A percentile compares a stretch with the other conserved stretches of the same genome.
Evolutionary conservation across 1,140 invertebrate species (phyloP).

Genomic region (Drosophila busckii): DNA sequence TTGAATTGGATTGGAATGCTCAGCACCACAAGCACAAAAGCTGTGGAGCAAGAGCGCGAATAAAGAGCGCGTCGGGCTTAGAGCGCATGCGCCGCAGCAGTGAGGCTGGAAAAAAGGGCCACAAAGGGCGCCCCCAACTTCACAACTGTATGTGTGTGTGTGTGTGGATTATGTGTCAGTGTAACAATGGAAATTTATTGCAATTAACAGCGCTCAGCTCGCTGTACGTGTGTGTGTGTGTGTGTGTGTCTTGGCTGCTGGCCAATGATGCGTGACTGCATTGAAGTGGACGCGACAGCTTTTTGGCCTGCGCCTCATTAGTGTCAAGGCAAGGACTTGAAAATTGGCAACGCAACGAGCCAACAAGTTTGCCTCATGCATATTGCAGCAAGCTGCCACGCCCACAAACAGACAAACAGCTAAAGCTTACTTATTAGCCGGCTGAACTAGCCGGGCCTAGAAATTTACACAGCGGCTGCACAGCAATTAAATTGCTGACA

Average conservation of each 20-base stretch:
- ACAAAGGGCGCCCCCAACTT: too few species aligned
- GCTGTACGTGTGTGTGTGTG: conserved; percentile 8
- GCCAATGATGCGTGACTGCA: conserved; percentile 25
- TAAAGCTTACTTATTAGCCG: conserved; percentile 20
- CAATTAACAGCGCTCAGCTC: conserved; percentile 31
- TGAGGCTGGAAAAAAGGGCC: conserved; percentile 48
- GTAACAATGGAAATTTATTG: conserved; percentile 65
- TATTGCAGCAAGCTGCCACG: conserved; percentile 48
- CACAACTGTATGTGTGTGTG: too few species aligned
- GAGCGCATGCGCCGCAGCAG: conserved; percentile 63
- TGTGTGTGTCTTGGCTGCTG: neutral
- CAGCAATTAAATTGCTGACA: conserved; percentile 17
- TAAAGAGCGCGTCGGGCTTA: conserved; percentile 18
- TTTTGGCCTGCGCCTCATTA: conserved; percentile 49
- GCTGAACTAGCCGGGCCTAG: conserved; percentile 32
- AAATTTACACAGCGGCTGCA: conserved; percentile 32
- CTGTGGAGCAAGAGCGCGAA: conserved; percentile 6
- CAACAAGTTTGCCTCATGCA: conserved; percentile 48
- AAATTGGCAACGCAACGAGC: conserved; percentile 59
- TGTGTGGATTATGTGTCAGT: conserved; percentile 60
- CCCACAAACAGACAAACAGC: conserved; percentile 27
- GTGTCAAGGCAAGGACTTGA: conserved; percentile 66
- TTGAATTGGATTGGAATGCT: too few species aligned
- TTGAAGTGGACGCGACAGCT: conserved; percentile 27
- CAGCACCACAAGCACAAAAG: too few species aligned